These are phyloP conservation scores for Eristalis pertinax DNA, from an alignment of 2,888 invertebrate genomes.

Conservation along the genomic window DNA sequence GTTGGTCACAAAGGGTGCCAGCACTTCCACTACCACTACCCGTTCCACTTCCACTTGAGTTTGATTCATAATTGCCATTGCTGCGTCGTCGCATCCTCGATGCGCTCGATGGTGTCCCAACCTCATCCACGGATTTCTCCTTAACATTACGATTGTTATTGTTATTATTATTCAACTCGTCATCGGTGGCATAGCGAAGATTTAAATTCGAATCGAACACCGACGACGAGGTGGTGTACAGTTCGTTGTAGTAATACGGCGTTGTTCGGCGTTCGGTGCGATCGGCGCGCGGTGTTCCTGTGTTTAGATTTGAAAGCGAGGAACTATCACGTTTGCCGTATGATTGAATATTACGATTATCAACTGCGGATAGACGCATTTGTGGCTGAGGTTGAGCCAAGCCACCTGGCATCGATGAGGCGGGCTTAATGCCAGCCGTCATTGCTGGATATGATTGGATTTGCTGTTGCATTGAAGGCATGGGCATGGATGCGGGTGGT, in stretches of 20 bases:
- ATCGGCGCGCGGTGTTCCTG: slow-evolving; percentile 73
- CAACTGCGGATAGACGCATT: slow-evolving; percentile 41
- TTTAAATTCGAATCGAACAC: slow-evolving; percentile 81
- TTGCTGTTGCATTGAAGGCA: slow-evolving; percentile 62
- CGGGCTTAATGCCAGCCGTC: slow-evolving; percentile 79
- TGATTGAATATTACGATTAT: slow-evolving; percentile 62
- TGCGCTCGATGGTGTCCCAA: slow-evolving; percentile 45
- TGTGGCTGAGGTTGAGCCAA: slow-evolving; percentile 73
- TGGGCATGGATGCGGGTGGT: slow-evolving; percentile 64
- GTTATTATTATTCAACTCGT: slow-evolving; percentile 69
- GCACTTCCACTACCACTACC: slow-evolving; percentile 66
- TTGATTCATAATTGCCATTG: slow-evolving; percentile 62
- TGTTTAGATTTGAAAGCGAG: slow-evolving; percentile 75
- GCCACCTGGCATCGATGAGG: slow-evolving; percentile 80
- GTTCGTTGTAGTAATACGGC: slow-evolving; percentile 80
- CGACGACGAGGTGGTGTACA: slow-evolving; percentile 77
- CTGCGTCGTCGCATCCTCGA: slow-evolving; percentile 56
- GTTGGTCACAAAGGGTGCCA: slow-evolving; percentile 57
- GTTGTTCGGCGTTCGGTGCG: slow-evolving; percentile 78
- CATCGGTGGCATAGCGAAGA: slow-evolving; percentile 76
- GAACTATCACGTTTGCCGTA: slow-evolving; percentile 75
- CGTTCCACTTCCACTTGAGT: slow-evolving; percentile 65
- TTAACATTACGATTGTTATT: slow-evolving; percentile 53
- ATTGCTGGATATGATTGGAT: slow-evolving; percentile 78
- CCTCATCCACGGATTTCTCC: slow-evolving; percentile 64